Evolutionary conservation across 2,113 vertebrate genomes (phyloP).

Genomic region (Eleginops maclovinus): DNA sequence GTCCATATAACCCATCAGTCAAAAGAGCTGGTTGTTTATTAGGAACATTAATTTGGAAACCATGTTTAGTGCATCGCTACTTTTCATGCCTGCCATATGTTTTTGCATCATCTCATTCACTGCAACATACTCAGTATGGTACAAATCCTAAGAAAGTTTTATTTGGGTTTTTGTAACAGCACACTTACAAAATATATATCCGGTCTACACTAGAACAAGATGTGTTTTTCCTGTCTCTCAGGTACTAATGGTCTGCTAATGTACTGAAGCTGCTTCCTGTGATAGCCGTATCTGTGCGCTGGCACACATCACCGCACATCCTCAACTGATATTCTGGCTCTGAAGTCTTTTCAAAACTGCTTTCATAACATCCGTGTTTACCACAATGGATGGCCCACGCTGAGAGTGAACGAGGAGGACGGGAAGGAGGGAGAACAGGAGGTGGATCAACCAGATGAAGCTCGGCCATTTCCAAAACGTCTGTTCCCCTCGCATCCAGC

Average conservation of each 20-base stretch:
- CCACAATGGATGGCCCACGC: slow-evolving; percentile 20
- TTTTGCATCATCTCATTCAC: not conserved
- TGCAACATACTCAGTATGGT: not conserved
- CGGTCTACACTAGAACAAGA: not conserved
- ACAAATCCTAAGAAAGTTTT: not conserved
- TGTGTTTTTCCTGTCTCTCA: not conserved
- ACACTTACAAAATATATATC: slow-evolving; percentile 14
- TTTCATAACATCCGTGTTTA: slow-evolving; percentile 69
- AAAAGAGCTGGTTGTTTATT: not conserved
- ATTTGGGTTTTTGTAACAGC: slow-evolving; percentile 16
- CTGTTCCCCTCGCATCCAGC: slow-evolving; percentile 60
- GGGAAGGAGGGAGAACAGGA: slow-evolving; percentile 48
- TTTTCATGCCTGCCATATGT: not conserved
- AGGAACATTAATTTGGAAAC: no score
- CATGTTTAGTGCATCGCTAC: not conserved
- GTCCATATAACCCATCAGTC: not conserved
- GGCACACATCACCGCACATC: slow-evolving; percentile 20
- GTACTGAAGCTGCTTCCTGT: slow-evolving; percentile 50
- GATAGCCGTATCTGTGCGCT: slow-evolving; percentile 8
- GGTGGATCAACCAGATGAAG: slow-evolving; percentile 55
- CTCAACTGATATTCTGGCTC: slow-evolving; percentile 50
- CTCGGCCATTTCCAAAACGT: slow-evolving; percentile 60
- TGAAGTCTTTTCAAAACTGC: slow-evolving; percentile 59
- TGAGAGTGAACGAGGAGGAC: slow-evolving; percentile 29
- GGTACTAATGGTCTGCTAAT: slow-evolving; percentile 67